Base-by-base conservation (phyloP, 2,888 invertebrate species). In the Pardosa pseudoannulata region DNA sequence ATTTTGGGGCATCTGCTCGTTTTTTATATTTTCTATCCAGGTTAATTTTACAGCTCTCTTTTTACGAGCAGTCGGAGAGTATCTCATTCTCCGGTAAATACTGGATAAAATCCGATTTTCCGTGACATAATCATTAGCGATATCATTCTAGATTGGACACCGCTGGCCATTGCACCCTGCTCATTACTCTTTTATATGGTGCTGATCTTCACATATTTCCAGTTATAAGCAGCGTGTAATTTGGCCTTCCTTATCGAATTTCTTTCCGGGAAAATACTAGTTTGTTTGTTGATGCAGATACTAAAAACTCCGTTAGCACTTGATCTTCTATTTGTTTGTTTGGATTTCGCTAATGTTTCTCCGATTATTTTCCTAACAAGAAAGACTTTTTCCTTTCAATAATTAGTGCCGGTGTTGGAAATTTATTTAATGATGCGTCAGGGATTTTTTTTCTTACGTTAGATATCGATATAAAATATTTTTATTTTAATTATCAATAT, bases 141-240 rank as follows among this genome's bases (percentile, higher is more conserved):
- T 56, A 56, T 56, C 56, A 2, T 23, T 56, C 23, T 23, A 7
- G 2, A 19, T 19, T 19, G 23, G 23, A 23, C 56, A 23, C 56
- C 56, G 56, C 56, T 56, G 56, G 56, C 56, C 56, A 56, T 56
- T 11, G 23, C 56, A 23, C 56, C 6, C 23, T 2, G 56, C 56
- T 56, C 56, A 56, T 56, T 56, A 56, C 56, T 56, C 1, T 56
- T 56, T 56, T 56, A 56, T 56, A 56, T 23, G 56, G 56, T 23
- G 56, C 19, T 56, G 56, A 56, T 56, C 56, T 56, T 56, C 56
- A 56, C 67, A 81, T 68, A 68, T 39, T 36, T 68, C 27, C 23
- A 68, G 23, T 36, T 39, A 36, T 39, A 74, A 73, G 81, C 68
- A 50, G 19, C 39, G 68, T 74, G 74, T 81, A 73, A 81, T 81